Conservation (phyloP, 2,797 vertebrate genomes). For the Crypturellus tataupa region DNA sequence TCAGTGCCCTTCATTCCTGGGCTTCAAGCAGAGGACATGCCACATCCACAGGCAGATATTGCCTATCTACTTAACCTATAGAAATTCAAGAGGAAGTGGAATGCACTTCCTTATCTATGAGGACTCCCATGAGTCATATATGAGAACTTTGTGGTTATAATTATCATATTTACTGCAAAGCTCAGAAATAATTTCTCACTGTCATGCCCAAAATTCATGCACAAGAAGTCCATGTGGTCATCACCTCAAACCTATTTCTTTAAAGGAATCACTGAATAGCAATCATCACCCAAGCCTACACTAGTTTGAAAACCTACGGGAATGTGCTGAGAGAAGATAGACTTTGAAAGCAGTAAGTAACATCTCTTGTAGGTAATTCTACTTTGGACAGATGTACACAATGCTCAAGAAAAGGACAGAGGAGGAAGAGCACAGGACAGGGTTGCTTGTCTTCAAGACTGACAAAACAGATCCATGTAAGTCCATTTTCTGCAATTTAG, state of each 20-base stretch:
- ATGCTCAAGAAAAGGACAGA: neutral
- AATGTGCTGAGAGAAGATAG: neutral
- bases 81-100: neutral
- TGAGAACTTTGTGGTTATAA: neutral
- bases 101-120: neutral
- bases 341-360: neutral
- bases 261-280: neutral
- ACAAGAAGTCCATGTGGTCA: neutral
- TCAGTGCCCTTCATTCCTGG: neutral
- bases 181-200: slow-evolving; percentile 18
- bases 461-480: neutral
- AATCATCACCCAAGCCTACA: neutral
- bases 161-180: slow-evolving; percentile 9
- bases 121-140: neutral
- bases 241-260: neutral
- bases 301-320: neutral
- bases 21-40: neutral
- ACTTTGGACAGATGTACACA: neutral
- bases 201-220: neutral
- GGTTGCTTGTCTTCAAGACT: neutral
- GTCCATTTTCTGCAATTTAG: neutral
- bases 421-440: neutral
- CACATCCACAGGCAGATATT: neutral
- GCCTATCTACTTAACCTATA: neutral
- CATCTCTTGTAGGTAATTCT: neutral